These are phyloP conservation scores for Temnopleurus reevesii DNA, from an alignment of 53 echinoderm and acorn worm species.

Conservation along the genomic window DNA sequence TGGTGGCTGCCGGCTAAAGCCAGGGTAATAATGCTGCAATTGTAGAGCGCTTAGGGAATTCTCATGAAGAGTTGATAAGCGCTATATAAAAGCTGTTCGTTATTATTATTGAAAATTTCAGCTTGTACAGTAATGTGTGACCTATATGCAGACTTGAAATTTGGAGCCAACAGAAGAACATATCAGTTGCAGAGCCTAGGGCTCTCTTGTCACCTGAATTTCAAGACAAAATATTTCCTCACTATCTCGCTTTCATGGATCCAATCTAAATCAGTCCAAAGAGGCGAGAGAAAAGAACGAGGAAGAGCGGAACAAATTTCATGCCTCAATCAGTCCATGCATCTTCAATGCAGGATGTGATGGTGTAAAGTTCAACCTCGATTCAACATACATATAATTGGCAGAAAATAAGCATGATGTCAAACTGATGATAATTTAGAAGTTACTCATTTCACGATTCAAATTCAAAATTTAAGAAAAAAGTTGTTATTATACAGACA, in stretches of 20 bases:
- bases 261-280: slow-evolving; percentile 34
- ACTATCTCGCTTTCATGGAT: neutral
- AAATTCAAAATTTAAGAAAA: too few species aligned
- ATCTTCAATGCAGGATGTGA: neutral
- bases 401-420: too few species aligned
- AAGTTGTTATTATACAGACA: too few species aligned
- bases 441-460: too few species aligned
- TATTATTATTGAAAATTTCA: neutral
- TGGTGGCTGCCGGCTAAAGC: too few species aligned
- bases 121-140: neutral
- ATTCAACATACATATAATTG: too few species aligned
- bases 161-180: too few species aligned
- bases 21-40: neutral
- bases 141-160: slow-evolving; percentile 14
- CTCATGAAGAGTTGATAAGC: neutral
- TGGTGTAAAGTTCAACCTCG: neutral
- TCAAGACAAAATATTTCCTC: neutral
- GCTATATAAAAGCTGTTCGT: too few species aligned
- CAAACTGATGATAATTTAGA: too few species aligned
- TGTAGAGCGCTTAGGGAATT: neutral
- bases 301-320: slow-evolving; percentile 29
- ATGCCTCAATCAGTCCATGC: neutral
- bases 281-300: slow-evolving; percentile 24
- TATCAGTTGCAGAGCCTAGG: too few species aligned
- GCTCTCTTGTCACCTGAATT: neutral